A percentile compares a stretch with the other conserved stretches of the same genome.
These are phyloP conservation scores for Bugulina stolonifera DNA, from an alignment of 2,888 invertebrate species.

Conservation along the genomic window DNA sequence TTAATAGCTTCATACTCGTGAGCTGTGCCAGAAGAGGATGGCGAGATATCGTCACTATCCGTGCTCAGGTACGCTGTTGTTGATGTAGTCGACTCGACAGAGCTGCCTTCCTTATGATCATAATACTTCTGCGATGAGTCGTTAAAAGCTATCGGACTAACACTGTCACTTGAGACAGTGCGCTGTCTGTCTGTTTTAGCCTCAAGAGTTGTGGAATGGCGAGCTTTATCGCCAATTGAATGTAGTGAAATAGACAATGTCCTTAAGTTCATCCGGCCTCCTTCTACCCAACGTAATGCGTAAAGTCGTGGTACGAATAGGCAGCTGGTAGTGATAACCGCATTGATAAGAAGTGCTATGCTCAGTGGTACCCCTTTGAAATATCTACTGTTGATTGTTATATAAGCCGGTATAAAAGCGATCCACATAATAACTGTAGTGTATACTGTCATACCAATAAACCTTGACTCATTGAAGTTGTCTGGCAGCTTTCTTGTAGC, in stretches of 20 bases:
- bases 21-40: not conserved
- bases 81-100: not conserved
- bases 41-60: not conserved
- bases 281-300: constrained; percentile 31
- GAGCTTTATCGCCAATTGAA: not conserved
- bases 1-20: not conserved
- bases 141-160: not conserved
- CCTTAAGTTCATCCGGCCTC: constrained; percentile 7
- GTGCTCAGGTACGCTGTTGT: not conserved
- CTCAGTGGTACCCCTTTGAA: constrained; percentile 32
- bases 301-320: constrained; percentile 36
- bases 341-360: constrained; percentile 35
- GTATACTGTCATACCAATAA: constrained; percentile 40
- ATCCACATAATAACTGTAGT: constrained; percentile 40
- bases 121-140: not conserved
- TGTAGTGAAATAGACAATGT: constrained; percentile 20
- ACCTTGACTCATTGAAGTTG: constrained; percentile 40
- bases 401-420: constrained; percentile 40
- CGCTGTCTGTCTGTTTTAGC: not conserved
- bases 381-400: constrained; percentile 33
- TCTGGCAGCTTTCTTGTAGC: constrained; percentile 36
- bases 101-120: not conserved
- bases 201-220: not conserved
- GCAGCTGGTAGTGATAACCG: constrained; percentile 33
- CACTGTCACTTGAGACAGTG: not conserved